Evolutionary conservation across 2,888 invertebrate genomes (phyloP).

Genomic region (Crematogaster levior): DNA sequence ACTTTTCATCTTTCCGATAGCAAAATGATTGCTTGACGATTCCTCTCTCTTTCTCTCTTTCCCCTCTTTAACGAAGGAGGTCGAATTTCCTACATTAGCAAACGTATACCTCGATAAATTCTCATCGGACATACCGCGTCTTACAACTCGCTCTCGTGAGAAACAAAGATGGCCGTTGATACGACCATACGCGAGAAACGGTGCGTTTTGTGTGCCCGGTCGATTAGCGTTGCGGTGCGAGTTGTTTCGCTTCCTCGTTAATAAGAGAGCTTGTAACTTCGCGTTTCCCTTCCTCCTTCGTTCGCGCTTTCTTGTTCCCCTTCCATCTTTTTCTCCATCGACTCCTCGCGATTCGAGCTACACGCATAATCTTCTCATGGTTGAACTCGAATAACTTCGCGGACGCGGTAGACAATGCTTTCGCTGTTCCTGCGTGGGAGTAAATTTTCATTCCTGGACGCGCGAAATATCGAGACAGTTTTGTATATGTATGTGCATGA

Average conservation of each 20-base stretch:
- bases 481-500: background rate
- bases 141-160: constrained; percentile 55
- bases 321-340: constrained; percentile 55
- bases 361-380: constrained; percentile 72
- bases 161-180: constrained; percentile 80
- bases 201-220: constrained; percentile 78
- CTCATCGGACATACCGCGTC: constrained; percentile 66
- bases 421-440: constrained; percentile 77
- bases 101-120: constrained; percentile 67
- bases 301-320: constrained; percentile 33
- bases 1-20: background rate
- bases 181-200: constrained; percentile 61
- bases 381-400: constrained; percentile 53
- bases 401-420: constrained; percentile 70
- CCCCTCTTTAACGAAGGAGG: constrained; percentile 36
- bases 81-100: constrained; percentile 49
- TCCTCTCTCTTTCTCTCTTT: background rate
- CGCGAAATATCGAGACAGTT: constrained; percentile 1
- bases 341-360: constrained; percentile 45
- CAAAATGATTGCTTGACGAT: constrained; percentile 29
- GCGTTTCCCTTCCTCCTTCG: constrained; percentile 62
- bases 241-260: constrained; percentile 86
- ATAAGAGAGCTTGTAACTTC: constrained; percentile 79
- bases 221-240: constrained; percentile 84
- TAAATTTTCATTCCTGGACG: constrained; percentile 16